Base-by-base conservation (phyloP, 2,888 invertebrate genomes). In the Onthophagus sagittarius region DNA sequence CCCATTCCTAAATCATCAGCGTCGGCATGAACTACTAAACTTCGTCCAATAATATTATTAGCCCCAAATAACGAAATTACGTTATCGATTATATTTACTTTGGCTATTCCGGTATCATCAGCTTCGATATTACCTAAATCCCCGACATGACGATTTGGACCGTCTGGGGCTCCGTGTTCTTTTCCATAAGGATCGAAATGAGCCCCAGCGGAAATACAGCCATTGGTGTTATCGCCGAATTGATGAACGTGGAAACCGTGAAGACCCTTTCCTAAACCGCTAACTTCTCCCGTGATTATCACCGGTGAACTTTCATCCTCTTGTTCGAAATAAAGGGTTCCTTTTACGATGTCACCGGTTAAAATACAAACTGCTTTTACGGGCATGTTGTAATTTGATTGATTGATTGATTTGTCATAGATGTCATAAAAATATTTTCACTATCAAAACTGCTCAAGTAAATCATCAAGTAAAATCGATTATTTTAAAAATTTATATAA, bases 171-270 rank as follows among this genome's bases (percentile, higher is more conserved):
- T 11, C 96, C 98, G 82, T 98, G 98, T 0, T 93, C 93, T 80
- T 90, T 89, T 78, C 90, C 90, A 69, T 85, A 78, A 0, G 98
- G 98, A 86, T 98, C 98, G 87, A 95, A 98, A 87, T 98, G 98
- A 0, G 94, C 88, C 0, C 98, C 98, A 53, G 98, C 96, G 63
- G 96, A 96, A 11, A 93, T 94, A 86, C 98, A 98, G 0, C 95
- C 96, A 83, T 98, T 96, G 32, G 97, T 96, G 83, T 94, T 95
- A 86, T 98, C 98, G 0, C 98, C 98, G 83, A 96, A 98, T 87
- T 98, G 95, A 84, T 98, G 98, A 75, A 98, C 91, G 83, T 98
- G 98, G 87, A 98, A 97, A 23, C 96, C 96, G 82, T 97, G 95
- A 1, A 86, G 83, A 75, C 98, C 98, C 84, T 92, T 88, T 14